A percentile compares a stretch with the other conserved stretches of the same genome.
These are phyloP conservation scores for Eupsilia transversa DNA, from an alignment of 2,888 invertebrate species.

Conservation along the genomic window DNA sequence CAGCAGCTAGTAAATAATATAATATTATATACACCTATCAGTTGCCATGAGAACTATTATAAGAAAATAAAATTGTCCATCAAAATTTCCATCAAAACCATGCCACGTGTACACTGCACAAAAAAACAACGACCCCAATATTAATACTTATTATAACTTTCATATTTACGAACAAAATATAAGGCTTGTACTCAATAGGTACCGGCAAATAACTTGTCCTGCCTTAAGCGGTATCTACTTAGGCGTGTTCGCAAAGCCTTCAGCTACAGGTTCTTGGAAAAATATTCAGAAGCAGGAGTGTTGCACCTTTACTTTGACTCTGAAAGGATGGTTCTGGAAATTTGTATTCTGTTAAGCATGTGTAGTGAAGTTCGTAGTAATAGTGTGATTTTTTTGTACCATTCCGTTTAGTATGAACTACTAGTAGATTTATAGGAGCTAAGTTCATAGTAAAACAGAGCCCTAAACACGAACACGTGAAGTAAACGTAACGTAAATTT, in stretches of 20 bases:
- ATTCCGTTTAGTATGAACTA: neutral
- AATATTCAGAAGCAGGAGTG: conserved; percentile 52
- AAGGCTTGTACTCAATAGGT: conserved; percentile 54
- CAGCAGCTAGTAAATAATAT: neutral
- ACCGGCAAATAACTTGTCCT: conserved; percentile 65
- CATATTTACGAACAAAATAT: conserved; percentile 37
- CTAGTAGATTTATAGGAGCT: neutral
- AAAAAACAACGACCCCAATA: neutral
- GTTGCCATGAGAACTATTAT: neutral
- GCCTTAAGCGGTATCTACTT: conserved; percentile 63
- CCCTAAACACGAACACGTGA: too few relatives aligned
- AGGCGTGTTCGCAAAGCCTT: conserved; percentile 51
- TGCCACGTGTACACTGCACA: conserved; percentile 8
- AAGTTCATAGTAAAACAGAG: neutral
- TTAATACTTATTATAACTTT: neutral
- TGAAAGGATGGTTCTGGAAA: conserved; percentile 35
- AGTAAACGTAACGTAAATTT: too few relatives aligned
- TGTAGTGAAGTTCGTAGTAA: conserved; percentile 7
- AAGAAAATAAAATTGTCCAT: neutral
- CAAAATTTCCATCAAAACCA: neutral
- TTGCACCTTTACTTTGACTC: conserved; percentile 51
- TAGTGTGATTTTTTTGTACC: conserved; percentile 22
- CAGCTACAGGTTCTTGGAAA: conserved; percentile 50
- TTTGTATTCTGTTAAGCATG: conserved; percentile 38
- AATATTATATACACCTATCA: too few relatives aligned